Conservation (phyloP, 2,113 vertebrate species). For the Petrocephalus zakoni region DNA sequence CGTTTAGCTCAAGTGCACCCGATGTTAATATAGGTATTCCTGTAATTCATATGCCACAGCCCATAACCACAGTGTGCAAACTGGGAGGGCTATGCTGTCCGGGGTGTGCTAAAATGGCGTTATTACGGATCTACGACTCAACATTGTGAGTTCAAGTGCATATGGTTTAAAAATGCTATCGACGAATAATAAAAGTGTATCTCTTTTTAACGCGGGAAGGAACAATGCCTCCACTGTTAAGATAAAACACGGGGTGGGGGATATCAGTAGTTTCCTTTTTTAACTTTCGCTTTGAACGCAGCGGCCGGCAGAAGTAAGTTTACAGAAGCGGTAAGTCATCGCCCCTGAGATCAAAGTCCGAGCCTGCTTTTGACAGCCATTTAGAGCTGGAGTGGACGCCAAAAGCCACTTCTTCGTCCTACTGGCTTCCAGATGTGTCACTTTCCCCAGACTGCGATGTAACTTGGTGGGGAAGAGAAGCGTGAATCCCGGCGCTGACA, state of each 20-base stretch:
- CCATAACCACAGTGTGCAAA: neutral
- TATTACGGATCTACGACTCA: neutral
- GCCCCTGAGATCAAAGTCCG: neutral
- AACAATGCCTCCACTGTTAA: neutral
- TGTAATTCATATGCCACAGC: neutral
- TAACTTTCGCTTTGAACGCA: neutral
- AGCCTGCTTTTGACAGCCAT: neutral
- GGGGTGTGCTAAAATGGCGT: neutral
- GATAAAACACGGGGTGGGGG: neutral
- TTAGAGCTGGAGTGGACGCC: neutral
- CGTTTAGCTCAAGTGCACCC: neutral
- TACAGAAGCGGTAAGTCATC: neutral
- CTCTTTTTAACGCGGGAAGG: neutral
- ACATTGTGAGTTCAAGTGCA: neutral
- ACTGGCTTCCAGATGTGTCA: neutral
- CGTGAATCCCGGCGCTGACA: neutral
- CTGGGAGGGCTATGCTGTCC: neutral
- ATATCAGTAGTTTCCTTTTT: neutral
- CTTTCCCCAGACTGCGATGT: neutral
- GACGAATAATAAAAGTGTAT: neutral
- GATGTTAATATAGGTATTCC: neutral
- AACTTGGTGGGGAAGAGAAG: neutral
- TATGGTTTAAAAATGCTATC: neutral
- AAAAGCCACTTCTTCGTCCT: neutral
- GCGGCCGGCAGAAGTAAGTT: neutral